These are phyloP conservation scores for Typhlichthys subterraneus DNA, from an alignment of 2,797 vertebrate genomes.

Conservation along the genomic window DNA sequence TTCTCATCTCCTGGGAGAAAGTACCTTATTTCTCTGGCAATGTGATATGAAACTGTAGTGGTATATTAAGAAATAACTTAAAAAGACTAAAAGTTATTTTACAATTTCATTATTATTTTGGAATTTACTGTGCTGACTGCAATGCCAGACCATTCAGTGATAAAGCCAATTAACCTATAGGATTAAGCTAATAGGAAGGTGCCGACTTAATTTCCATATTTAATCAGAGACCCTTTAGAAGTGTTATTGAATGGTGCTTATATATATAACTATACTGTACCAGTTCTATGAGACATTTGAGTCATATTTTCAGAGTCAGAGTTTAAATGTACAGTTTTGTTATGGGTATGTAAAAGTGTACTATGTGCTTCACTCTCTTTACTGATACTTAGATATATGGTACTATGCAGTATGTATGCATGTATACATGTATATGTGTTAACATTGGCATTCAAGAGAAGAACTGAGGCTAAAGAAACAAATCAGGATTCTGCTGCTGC, in stretches of 20 bases:
- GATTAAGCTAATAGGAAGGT: slow-evolving; percentile 71
- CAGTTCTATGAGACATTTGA: slow-evolving; percentile 34
- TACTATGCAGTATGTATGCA: too few relatives aligned
- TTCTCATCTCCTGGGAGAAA: slow-evolving; percentile 99
- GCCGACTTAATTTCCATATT: slow-evolving; percentile 65
- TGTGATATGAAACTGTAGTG: slow-evolving; percentile 97
- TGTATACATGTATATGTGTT: slow-evolving; percentile 23
- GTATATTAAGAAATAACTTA: slow-evolving; percentile 84
- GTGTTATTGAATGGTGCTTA: slow-evolving; percentile 47
- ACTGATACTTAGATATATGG: too few relatives aligned
- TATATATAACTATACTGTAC: slow-evolving; percentile 33
- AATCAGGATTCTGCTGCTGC: slow-evolving; percentile 63
- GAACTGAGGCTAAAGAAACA: slow-evolving; percentile 59
- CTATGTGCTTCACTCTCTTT: neutral
- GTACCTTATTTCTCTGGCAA: slow-evolving; percentile 97
- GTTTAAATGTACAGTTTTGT: slow-evolving; percentile 54
- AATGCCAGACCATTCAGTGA: slow-evolving; percentile 48
- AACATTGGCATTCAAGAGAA: slow-evolving; percentile 54
- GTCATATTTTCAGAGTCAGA: slow-evolving; percentile 46
- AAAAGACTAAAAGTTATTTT: slow-evolving; percentile 83
- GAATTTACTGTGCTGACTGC: slow-evolving; percentile 61
- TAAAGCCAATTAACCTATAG: slow-evolving; percentile 78
- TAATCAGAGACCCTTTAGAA: slow-evolving; percentile 54
- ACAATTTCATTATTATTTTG: slow-evolving; percentile 71
- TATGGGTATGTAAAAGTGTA: slow-evolving; percentile 49